phyloP scores from a whole-genome alignment of 2,888 invertebrate species.

The Tricholauxania praeusta region DNA sequence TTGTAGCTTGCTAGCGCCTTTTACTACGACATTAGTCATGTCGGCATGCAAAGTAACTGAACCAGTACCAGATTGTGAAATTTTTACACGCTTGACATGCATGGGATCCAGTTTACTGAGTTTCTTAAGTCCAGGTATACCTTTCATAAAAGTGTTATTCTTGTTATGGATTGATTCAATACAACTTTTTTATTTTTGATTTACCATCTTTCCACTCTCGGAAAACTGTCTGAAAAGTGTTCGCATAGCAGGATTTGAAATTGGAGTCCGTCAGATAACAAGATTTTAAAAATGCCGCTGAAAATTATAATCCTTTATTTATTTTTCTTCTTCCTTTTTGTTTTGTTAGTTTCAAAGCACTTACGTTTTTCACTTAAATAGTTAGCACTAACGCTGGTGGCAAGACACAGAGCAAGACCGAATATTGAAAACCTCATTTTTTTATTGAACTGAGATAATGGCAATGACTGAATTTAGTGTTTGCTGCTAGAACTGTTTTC shows the following conservation, averaged over 20 bases:
- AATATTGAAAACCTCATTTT: too few species aligned
- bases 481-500: not conserved
- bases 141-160: constrained; percentile 28
- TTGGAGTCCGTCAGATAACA: constrained; percentile 15
- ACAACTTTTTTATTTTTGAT: too few species aligned
- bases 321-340: not conserved
- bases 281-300: constrained; percentile 14
- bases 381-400: not conserved
- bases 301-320: not conserved
- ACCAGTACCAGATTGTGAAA: constrained; percentile 44
- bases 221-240: constrained; percentile 6
- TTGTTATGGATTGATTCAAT: too few species aligned
- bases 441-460: too few species aligned
- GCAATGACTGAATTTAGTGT: not conserved
- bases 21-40: constrained; percentile 47
- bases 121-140: constrained; percentile 48
- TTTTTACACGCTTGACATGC: constrained; percentile 48
- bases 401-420: not conserved
- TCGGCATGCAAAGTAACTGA: constrained; percentile 25
- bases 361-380: constrained; percentile 25
- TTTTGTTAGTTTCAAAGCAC: not conserved
- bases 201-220: constrained; percentile 27
- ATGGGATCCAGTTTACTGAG: constrained; percentile 53
- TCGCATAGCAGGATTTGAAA: constrained; percentile 15
- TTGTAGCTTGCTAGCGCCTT: constrained; percentile 48